Evolutionary conservation across 2,113 vertebrate genomes (phyloP), one percentile per base, ranked within the genome.

Genomic region (Hydrolagus affinis): DNA sequence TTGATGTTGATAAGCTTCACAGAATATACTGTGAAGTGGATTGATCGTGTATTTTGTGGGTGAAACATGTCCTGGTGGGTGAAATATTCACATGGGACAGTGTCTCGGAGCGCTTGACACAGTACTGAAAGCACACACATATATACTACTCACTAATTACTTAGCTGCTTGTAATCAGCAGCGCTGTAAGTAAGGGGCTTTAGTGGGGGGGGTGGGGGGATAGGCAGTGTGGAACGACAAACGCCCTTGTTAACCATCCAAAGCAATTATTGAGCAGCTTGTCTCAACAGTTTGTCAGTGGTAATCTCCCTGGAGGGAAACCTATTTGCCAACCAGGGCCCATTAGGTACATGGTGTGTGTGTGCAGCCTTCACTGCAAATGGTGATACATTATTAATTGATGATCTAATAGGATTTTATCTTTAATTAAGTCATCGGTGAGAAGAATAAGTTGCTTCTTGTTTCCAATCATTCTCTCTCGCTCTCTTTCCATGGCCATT

Each of bases 351-450:
- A 44, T 44, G 60, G 25, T 83, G 28, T 83, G 66, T 83, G 32
- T 83, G 78, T 44, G n/a, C n/a, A 66, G 78, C 66, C 78, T 19
- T 44, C 44, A 83, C 66, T 83, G 78, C 2, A 83, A 83, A 32
- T 17, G 78, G 30, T 25, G 28, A 30, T 32, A 83, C 62, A 83
- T 83, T 44, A 44, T 44, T 83, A 83, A 83, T 83, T 83, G 66
- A 83, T 68, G 78, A 83, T 83, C 66, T 83, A 83, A 83, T 83
- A 56, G 78, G 78, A 83, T 83, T 44, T 83, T 83, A 83, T 83
- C 78, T 14, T 83, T 83, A 83, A 83, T 83, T 83, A 83, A 62
- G 66, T 83, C 66, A 83, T 32, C 60, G 60, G 19, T 83, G 62
- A 83, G 78, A 83, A 66, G 25, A 66, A 66, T 19, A 83, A 83